A percentile compares a stretch with the other conserved stretches of the same genome.
phyloP scores from a whole-genome alignment of 2,113 vertebrate species.

The Melanerpes aurifrons region DNA sequence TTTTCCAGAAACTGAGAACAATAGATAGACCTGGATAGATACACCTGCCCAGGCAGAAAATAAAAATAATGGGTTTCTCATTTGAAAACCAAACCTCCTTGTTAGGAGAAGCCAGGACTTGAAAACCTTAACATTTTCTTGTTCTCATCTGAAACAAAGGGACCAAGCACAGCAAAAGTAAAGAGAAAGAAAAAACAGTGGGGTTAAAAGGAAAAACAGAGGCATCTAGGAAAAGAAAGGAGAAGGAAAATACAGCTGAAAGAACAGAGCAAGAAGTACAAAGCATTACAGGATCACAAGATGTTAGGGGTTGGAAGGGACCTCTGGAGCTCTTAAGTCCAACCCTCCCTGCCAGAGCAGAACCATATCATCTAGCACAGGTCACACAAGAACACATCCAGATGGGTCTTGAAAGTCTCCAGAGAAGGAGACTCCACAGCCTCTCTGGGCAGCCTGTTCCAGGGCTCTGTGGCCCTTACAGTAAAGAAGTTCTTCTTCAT shows the following conservation, averaged over 20 bases:
- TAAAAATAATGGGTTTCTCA: not conserved
- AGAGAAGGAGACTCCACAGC: no score
- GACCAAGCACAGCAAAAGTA: not conserved
- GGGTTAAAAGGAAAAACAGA: not conserved
- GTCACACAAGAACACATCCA: no score
- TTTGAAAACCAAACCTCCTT: not conserved
- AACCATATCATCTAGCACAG: no score
- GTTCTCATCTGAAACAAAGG: not conserved
- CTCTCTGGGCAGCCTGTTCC: no score
- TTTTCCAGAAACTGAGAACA: not conserved
- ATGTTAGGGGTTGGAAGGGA: no score
- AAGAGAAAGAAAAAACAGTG: not conserved
- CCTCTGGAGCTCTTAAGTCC: no score
- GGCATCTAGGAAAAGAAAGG: not conserved
- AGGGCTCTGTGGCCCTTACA: no score
- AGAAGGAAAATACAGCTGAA: not conserved
- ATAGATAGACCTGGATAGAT: not conserved
- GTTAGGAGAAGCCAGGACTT: not conserved
- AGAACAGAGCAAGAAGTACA: not conserved
- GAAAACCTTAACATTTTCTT: not conserved
- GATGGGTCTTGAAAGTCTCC: no score
- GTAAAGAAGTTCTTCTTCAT: no score
- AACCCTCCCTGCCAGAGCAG: no score
- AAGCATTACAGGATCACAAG: no score
- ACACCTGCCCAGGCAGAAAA: not conserved